Conservation (phyloP, 2,113 vertebrate genomes). For the Cyprinodon tularosa region DNA sequence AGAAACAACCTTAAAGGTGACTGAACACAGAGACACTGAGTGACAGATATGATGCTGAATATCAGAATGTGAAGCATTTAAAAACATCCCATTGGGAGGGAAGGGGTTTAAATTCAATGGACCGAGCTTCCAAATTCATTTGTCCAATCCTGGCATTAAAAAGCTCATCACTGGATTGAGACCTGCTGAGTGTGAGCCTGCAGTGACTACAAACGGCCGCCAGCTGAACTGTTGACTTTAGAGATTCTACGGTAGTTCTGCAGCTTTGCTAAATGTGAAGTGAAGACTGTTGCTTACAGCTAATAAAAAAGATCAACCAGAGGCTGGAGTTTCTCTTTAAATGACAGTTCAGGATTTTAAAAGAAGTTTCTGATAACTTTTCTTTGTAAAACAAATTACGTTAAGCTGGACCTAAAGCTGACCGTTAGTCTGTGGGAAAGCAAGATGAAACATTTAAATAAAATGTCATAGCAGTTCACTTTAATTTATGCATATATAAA, state of each 20-base stretch:
- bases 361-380: not conserved
- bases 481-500: not conserved
- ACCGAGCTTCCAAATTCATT: conserved; percentile 62
- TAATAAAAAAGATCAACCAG: conserved; percentile 35
- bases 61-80: conserved; percentile 32
- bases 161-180: conserved; percentile 62
- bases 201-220: conserved; percentile 55
- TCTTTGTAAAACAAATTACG: not conserved
- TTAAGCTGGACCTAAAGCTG: not conserved
- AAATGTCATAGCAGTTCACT: not conserved
- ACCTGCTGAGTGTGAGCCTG: conserved; percentile 61
- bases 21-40: conserved; percentile 20
- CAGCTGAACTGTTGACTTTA: conserved; percentile 61
- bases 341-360: not conserved
- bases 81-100: conserved; percentile 15
- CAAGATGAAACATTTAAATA: not conserved
- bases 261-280: conserved; percentile 53
- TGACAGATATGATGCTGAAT: conserved; percentile 58
- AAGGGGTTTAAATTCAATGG: conserved; percentile 23
- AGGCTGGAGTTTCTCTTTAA: conserved; percentile 12
- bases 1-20: conserved; percentile 10
- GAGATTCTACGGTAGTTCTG: conserved; percentile 48
- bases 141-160: conserved; percentile 45
- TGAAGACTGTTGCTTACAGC: conserved; percentile 60
- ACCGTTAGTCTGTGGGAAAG: not conserved